Base-by-base conservation (phyloP, 2,888 invertebrate genomes). In the Nowickia ferox region DNA sequence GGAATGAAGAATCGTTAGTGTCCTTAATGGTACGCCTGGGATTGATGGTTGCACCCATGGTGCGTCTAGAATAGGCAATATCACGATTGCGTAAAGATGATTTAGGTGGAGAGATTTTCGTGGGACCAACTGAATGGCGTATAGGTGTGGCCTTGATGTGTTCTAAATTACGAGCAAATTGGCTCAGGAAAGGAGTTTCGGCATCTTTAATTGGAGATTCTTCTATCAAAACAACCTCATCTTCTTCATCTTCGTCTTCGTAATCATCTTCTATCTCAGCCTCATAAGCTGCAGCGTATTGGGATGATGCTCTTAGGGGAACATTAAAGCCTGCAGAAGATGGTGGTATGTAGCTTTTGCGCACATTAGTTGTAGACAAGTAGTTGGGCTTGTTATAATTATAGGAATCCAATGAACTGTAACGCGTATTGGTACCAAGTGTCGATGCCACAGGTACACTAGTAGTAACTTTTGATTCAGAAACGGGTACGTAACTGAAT, bases 151-250 rank as follows among this genome's bases (percentile, higher is more conserved):
- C 88, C 61, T 89, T 89, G 0, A 91, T 84, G 9, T 87, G 87
- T 22, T 90, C 89, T 59, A 91, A 87, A 65, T 89, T 89, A 2
- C 89, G 88, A 3, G 91, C 89, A 87, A 91, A 91, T 51, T 90
- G 89, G 66, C 90, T 90, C 8, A 91, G 87, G 57, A 88, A 91
- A 10, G 90, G 91, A 2, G 90, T 87, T n/a, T 89, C 87, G 0
- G 61, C 63, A 3, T 87, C 86, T n/a, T 87, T 85, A 19, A 72
- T 75, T 44, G 87, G 85, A 10, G 83, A 82, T 44, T 87, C 86
- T 22, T 86, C 86, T 3, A 84, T 84, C 11, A 86, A 61, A 15
- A 87, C 85, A 17, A 87, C 84, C 5, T 87, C 87, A 15, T 87
- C 81, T 9, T 87, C 80, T 2, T 66, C 80, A 13, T 84, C 63